These are phyloP conservation scores for Paratilapia polleni DNA, from an alignment of 2,113 vertebrate species.

Conservation along the genomic window DNA sequence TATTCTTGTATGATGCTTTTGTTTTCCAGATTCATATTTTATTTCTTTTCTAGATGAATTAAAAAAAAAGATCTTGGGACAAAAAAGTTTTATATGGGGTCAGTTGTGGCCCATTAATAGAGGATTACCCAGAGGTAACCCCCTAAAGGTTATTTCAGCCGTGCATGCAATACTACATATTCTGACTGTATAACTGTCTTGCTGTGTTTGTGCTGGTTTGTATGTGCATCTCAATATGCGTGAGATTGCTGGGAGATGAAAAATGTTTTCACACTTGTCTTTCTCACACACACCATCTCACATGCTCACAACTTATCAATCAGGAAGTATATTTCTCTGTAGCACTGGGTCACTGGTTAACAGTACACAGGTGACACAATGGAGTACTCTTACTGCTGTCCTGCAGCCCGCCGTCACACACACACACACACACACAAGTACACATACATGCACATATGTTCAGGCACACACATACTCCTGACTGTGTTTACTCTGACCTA, in stretches of 20 bases:
- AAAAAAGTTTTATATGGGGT: background rate
- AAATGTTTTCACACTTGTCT: slow-evolving; percentile 17
- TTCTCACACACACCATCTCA: slow-evolving; percentile 14
- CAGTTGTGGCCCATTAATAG: background rate
- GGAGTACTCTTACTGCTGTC: background rate
- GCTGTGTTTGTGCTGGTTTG: background rate
- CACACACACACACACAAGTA: background rate
- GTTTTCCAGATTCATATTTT: no score
- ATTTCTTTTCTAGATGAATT: no score
- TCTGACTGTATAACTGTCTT: background rate
- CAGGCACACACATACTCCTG: slow-evolving; percentile 14
- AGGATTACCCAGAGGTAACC: background rate
- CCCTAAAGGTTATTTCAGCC: background rate
- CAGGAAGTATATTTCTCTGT: slow-evolving; percentile 22
- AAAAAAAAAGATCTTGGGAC: no score
- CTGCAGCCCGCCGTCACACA: background rate
- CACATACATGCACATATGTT: background rate
- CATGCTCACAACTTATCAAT: background rate
- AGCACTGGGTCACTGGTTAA: background rate
- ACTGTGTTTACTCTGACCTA: slow-evolving; percentile 63
- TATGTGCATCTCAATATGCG: background rate
- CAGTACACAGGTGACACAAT: slow-evolving; percentile 19
- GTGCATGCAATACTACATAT: background rate
- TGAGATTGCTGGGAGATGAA: slow-evolving; percentile 1
- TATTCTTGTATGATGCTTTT: no score